Conservation (phyloP, 92 coral and sea anemone species). For the Porites rus region DNA sequence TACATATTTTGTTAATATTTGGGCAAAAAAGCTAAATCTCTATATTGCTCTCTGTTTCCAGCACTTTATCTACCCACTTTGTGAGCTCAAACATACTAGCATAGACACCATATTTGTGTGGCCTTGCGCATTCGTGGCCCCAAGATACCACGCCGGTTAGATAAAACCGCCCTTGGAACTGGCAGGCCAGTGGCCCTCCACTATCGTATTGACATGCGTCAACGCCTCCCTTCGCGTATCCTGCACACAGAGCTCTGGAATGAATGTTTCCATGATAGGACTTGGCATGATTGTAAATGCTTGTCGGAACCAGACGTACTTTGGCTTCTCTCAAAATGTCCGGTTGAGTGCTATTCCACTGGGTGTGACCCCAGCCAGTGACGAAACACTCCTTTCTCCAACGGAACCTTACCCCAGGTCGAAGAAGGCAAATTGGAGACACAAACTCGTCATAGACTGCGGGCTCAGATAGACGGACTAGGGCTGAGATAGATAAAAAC, state of each 20-base stretch:
- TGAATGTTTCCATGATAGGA: constrained; percentile 94
- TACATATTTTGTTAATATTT: too few relatives aligned
- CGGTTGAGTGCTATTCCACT: constrained; percentile 72
- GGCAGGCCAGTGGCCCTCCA: constrained; percentile 93
- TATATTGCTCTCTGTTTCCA: constrained; percentile 7
- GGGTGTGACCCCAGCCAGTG: constrained; percentile 92
- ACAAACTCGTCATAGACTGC: constrained; percentile 63
- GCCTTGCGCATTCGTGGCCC: constrained; percentile 94
- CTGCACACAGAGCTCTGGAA: constrained; percentile 92
- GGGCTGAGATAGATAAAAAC: constrained; percentile 52
- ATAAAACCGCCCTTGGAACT: constrained; percentile 72
- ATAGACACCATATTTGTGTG: constrained; percentile 97
- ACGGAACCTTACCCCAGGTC: constrained; percentile 62
- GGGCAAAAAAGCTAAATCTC: constrained; percentile 4
- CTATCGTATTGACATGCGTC: constrained; percentile 98
- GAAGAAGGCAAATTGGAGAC: constrained; percentile 78
- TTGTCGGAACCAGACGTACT: constrained; percentile 82
- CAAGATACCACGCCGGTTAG: constrained; percentile 92
- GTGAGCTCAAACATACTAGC: constrained; percentile 88
- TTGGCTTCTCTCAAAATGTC: constrained; percentile 83
- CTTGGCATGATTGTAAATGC: constrained; percentile 67
- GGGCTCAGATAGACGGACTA: constrained; percentile 63
- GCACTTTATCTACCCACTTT: constrained; percentile 76
- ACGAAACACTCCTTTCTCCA: constrained; percentile 79
- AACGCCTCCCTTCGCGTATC: constrained; percentile 87